Evolutionary conservation across 2,113 vertebrate genomes (phyloP), one percentile per base, ranked within the genome.

Genomic region (Lipophrys pholis): DNA sequence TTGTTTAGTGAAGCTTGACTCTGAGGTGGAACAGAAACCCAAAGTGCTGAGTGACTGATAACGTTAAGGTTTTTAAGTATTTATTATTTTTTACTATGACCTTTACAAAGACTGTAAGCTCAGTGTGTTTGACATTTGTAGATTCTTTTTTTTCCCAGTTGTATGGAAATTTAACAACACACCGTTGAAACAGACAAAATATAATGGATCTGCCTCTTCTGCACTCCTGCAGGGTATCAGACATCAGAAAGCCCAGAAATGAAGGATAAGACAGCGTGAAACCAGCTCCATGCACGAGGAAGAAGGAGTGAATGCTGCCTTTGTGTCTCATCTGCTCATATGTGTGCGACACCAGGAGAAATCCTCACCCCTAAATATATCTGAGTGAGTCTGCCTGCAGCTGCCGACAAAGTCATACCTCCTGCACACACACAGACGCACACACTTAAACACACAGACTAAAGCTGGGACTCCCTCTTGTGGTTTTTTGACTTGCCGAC

Each of bases 241-340:
- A 12, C 43, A 45, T 3, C 41, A 9, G 7, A 8, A 9, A 45
- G 11, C 11, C 11, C 43, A 57, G 8, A 21, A 77, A 38, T 14
- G 14, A 12, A 17, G 57, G 1, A 8, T 17, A 17, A 42, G 41
- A 52, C 17, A 14, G 63, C 30, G 6, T 52, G 62, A 64, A 41
- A 54, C 67, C 42, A 48, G 52, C 41, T 57, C 46, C 14, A 54
- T 14, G 43, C 43, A 30, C 21, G 21, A 30, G 21, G 21, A 30
- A 30, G 4, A 30, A 30, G 21, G 21, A 30, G 21, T 30, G 21
- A 30, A 30, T 30, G 21, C 21, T 30, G 21, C 21, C 21, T 30
- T 30, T 30, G 21, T 95, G 95, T 92, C 78, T 96, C 93, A 11
- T 76, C 56, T 61, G 9, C 50, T 30, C 21, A 4, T 30, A 4